A percentile compares a stretch with the other conserved stretches of the same genome.
phyloP scores from a whole-genome alignment of 2,797 vertebrate genomes.

The Crocidura indochinensis region DNA sequence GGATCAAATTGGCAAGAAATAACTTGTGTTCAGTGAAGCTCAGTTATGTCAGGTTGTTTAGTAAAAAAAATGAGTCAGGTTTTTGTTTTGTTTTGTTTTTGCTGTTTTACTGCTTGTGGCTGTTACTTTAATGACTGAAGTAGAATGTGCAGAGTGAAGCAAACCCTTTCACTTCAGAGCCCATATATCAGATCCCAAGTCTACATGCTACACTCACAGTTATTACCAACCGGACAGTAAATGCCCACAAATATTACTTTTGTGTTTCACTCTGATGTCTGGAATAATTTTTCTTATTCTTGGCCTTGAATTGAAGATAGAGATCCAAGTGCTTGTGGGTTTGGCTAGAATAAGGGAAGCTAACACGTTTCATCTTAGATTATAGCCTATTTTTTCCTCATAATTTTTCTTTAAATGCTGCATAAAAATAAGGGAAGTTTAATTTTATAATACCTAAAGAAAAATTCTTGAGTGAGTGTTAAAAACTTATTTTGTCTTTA shows the following conservation, averaged over 20 bases:
- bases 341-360: neutral
- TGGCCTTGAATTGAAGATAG: neutral
- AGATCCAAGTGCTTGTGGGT: neutral
- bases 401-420: neutral
- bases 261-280: conserved; percentile 5
- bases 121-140: neutral
- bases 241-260: neutral
- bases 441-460: neutral
- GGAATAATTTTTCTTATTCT: conserved; percentile 39
- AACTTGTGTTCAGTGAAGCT: neutral
- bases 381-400: neutral
- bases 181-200: conserved; percentile 42
- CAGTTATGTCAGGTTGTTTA: neutral
- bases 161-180: conserved; percentile 21
- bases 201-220: neutral
- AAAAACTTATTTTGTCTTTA: neutral
- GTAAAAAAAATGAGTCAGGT: neutral
- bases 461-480: neutral
- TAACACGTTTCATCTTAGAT: neutral
- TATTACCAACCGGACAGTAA: neutral
- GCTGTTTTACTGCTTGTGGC: neutral
- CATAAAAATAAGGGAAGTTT: neutral
- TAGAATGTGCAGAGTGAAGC: conserved; percentile 1
- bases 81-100: neutral
- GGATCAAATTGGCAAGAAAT: neutral